Percentiles rank a stretch among this genome's conserved stretches.
Conservation (phyloP, 1,140 invertebrate species). For the Ditylenchus dipsaci region DNA sequence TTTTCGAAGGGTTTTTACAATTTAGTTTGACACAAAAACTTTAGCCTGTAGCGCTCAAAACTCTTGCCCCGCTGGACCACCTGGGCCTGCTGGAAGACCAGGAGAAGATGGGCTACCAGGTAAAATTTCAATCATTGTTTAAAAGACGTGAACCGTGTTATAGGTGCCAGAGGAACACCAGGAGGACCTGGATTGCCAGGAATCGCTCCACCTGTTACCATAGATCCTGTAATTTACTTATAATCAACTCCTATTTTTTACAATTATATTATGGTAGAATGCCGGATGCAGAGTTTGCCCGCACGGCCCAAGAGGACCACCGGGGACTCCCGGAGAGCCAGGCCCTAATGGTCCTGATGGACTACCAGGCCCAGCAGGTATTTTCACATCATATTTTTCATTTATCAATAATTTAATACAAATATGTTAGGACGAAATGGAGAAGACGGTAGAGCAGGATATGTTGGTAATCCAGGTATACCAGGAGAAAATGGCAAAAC, state of each 20-base stretch:
- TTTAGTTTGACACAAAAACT: conserved; percentile 3
- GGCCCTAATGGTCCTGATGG: conserved; percentile 29
- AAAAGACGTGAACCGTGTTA: not conserved
- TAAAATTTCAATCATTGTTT: not conserved
- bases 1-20: not conserved
- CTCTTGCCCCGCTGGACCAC: conserved; percentile 47
- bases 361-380: not conserved
- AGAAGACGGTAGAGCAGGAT: conserved; percentile 40
- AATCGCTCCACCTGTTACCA: conserved; percentile 52
- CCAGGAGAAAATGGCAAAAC: conserved; percentile 37
- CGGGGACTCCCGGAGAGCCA: conserved; percentile 28
- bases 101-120: conserved; percentile 44
- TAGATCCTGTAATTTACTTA: conserved; percentile 45
- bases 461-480: conserved; percentile 41
- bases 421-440: conserved; percentile 22
- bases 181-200: conserved; percentile 50
- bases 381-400: not conserved
- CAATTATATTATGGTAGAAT: conserved; percentile 23
- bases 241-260: not conserved
- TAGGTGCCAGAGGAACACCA: conserved; percentile 34
- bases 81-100: conserved; percentile 49
- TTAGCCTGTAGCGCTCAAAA: conserved; percentile 51
- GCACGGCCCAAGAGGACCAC: conserved; percentile 31
- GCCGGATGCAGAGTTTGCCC: conserved; percentile 50
- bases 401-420: not conserved